Conservation (phyloP, 2,113 vertebrate genomes). For the Haplotaxodon microlepis region DNA sequence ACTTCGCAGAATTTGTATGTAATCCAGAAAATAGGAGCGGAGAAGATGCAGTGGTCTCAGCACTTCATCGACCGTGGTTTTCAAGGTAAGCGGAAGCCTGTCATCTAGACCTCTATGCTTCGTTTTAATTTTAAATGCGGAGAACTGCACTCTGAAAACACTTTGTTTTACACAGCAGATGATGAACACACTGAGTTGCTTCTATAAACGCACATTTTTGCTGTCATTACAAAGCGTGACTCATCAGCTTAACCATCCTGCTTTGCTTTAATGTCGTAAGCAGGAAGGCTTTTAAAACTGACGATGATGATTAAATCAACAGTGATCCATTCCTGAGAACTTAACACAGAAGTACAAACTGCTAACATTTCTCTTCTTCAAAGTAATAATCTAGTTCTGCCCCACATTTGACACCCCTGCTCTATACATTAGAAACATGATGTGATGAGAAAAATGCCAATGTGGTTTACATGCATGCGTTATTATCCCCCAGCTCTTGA, state of each 20-base stretch:
- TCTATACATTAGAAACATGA: background rate
- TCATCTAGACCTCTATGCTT: background rate
- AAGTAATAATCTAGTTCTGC: background rate
- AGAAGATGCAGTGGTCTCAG: constrained; percentile 84
- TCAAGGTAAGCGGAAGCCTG: constrained; percentile 66
- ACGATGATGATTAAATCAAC: background rate
- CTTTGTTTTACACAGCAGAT: background rate
- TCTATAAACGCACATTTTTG: background rate
- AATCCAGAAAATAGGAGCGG: constrained; percentile 79
- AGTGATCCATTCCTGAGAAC: background rate
- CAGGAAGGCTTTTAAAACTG: background rate
- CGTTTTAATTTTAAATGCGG: rapidly evolving
- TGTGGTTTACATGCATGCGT: background rate
- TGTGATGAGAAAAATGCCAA: background rate
- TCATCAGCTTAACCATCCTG: background rate
- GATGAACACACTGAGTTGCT: rapidly evolving
- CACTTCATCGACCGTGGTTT: constrained; percentile 82
- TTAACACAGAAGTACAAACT: background rate
- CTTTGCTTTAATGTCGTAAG: rapidly evolving
- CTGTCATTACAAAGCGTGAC: rapidly evolving
- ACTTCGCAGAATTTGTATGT: constrained; percentile 78
- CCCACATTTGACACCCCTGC: background rate
- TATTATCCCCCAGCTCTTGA: constrained; percentile 79
- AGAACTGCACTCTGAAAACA: background rate
- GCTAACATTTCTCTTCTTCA: background rate